Evolutionary conservation across 2,797 vertebrate species (phyloP), one percentile per base, ranked within the genome.

Genomic region (Hippocampus kuda): DNA sequence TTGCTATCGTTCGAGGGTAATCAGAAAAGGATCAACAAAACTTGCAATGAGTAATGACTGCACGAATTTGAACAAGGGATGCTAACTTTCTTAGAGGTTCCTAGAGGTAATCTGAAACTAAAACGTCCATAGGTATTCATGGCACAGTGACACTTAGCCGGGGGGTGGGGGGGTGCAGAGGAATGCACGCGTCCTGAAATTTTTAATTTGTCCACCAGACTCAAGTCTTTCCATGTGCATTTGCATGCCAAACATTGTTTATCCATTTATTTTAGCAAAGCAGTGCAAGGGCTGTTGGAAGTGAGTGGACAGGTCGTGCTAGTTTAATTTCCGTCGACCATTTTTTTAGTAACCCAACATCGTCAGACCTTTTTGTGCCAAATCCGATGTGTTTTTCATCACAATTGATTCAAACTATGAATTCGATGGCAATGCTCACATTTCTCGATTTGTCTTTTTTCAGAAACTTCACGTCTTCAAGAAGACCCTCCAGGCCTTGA

Each of bases 401-500:
- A 20, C 51, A 7, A 24, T 27, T 6, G 27, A 5, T 34, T 30
- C 27, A 16, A 60, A 9, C 5, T 18, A 34, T 60, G 22, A 9
- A 20, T 26, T 46, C 5, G 15, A 54, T 26, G n/a, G 5, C 10
- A 46, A 18, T 7, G 1, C n/a, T 59, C 3, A 59, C n/a, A 44
- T 5, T 15, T 26, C 3, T 65, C 24, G 16, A 24, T 4, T 26
- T 6, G 72, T 5, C 46, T 60, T 38, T 74, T 76, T 72, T 57
- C 87, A 99, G 97, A 99, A 99, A 91, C 88, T 92, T 65, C 96
- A 99, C 4, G 97, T 99, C 67, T 94, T 97, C 86, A 96, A 91
- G 89, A 99, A 99, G 90, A 99, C 96, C 5, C 89, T 99, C 51
- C 96, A 99, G 85, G 96, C 97, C 9, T 73, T 99, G 85, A 95